Conservation (phyloP, 2,888 invertebrate genomes). For the Stratiomys singularior region DNA sequence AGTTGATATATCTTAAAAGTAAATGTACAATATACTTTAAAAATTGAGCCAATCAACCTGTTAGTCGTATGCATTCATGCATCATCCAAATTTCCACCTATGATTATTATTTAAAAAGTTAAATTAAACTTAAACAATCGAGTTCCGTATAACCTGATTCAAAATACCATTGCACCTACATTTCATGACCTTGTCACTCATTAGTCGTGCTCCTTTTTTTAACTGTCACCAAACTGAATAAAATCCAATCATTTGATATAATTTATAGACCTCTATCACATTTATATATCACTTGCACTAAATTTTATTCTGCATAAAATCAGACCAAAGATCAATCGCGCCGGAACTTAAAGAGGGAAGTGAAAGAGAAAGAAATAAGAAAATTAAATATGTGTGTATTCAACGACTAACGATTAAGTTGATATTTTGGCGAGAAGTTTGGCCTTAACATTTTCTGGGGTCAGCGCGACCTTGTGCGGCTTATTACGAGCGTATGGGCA, state of each 20-base stretch:
- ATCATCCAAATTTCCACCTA: no score
- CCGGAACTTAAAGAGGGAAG: neutral
- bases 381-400: no score
- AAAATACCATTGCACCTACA: constrained; percentile 18
- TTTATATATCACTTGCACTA: neutral
- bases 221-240: constrained; percentile 2
- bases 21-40: no score
- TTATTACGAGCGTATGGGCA: neutral
- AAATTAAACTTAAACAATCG: neutral
- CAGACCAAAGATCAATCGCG: constrained; percentile 1
- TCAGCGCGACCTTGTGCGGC: constrained; percentile 47
- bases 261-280: neutral
- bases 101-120: no score
- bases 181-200: constrained; percentile 27
- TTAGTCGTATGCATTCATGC: no score
- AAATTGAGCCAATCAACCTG: no score
- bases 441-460: constrained; percentile 52
- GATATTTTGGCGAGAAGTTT: constrained; percentile 35
- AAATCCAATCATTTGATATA: neutral
- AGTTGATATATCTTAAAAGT: no score
- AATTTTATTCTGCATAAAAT: neutral
- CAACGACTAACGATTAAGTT: constrained; percentile 16
- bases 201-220: neutral
- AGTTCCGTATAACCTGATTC: neutral
- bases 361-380: no score